Conservation (phyloP, 2,888 invertebrate genomes). For the Campoletis raptor region DNA sequence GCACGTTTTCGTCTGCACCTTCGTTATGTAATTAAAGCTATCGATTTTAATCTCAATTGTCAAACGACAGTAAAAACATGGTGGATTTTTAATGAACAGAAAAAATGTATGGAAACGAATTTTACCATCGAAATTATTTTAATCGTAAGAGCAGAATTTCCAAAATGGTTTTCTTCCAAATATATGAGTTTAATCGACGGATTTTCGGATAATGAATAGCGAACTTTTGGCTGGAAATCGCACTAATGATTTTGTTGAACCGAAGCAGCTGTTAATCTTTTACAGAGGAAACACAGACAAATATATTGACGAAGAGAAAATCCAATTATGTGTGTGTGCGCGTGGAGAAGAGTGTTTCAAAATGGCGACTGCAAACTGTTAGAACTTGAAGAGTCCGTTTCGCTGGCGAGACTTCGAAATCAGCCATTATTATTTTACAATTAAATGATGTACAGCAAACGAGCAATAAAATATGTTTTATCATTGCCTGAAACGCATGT, state of each 20-base stretch:
- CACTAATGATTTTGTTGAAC: neutral
- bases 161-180: neutral
- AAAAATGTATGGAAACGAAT: neutral
- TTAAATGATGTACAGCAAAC: slow-evolving; percentile 15
- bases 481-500: neutral
- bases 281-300: neutral
- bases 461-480: neutral
- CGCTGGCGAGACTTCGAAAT: slow-evolving; percentile 12
- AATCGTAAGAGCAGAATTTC: neutral
- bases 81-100: neutral
- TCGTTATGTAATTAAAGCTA: neutral
- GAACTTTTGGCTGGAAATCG: neutral
- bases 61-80: neutral
- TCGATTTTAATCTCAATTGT: neutral
- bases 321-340: neutral
- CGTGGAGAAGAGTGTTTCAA: slow-evolving; percentile 57
- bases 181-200: neutral
- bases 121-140: neutral
- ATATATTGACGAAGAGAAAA: slow-evolving; percentile 39
- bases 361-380: slow-evolving; percentile 58
- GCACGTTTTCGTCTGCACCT: neutral
- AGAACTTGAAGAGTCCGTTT: slow-evolving; percentile 41
- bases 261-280: slow-evolving; percentile 2
- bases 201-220: neutral
- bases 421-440: slow-evolving; percentile 44